phyloP scores from a whole-genome alignment of 2,888 invertebrate genomes.

The Podotricha telesiphe region DNA sequence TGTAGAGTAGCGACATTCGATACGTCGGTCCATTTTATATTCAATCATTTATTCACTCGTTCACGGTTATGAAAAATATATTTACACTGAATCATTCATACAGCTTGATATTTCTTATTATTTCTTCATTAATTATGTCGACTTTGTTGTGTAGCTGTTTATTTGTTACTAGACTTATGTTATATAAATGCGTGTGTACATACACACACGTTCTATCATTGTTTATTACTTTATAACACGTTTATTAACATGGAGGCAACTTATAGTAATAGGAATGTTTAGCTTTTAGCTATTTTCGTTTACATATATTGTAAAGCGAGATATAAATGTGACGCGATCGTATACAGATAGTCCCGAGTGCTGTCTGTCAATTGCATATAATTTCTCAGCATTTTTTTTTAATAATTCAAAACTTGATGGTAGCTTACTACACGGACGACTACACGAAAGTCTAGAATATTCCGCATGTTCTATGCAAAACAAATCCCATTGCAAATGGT shows the following conservation, averaged over 20 bases:
- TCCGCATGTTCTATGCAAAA: not conserved
- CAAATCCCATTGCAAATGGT: no score
- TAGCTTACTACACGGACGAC: not conserved
- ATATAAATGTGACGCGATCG: not conserved
- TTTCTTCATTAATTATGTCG: not conserved
- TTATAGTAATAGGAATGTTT: conserved; percentile 10
- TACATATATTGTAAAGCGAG: conserved; percentile 2
- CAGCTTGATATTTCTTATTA: not conserved
- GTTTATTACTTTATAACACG: conserved; percentile 4
- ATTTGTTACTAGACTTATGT: conserved; percentile 12
- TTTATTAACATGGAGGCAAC: conserved; percentile 21
- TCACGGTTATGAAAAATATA: not conserved
- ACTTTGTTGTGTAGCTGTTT: conserved; percentile 21
- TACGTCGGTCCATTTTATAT: not conserved
- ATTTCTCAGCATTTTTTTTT: not conserved
- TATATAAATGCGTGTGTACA: conserved; percentile 9
- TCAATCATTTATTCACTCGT: not conserved
- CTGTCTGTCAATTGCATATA: not conserved
- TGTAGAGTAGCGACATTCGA: not conserved
- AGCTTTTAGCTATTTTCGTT: conserved; percentile 1
- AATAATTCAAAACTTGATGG: not conserved
- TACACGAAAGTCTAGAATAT: not conserved
- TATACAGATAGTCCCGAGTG: not conserved
- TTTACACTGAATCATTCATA: conserved; percentile 14
- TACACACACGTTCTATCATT: conserved; percentile 15